Conservation (phyloP, 1,140 invertebrate genomes). For the Zaprionus inermis region DNA sequence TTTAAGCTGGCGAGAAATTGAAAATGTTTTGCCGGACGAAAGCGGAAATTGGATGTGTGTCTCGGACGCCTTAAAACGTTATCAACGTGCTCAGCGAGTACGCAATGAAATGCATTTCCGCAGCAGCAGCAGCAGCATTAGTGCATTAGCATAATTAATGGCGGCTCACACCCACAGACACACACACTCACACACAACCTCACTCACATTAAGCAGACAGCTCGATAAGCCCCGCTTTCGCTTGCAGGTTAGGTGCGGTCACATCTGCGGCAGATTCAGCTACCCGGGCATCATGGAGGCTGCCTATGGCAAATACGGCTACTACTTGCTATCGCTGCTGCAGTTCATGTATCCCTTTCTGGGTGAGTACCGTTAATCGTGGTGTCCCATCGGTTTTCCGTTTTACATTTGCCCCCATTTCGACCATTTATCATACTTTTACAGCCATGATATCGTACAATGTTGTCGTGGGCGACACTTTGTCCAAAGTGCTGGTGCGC, state of each 20-base stretch:
- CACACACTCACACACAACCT: conserved; percentile 6
- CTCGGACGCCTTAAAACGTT: conserved; percentile 16
- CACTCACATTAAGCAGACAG: background rate
- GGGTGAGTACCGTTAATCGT: conserved; percentile 86
- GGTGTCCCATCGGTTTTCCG: conserved; percentile 17
- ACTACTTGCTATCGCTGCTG: conserved; percentile 90
- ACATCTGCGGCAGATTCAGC: conserved; percentile 91
- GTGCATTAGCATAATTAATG: conserved; percentile 43
- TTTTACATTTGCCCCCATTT: background rate
- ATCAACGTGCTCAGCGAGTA: background rate
- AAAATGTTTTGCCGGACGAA: conserved; percentile 30
- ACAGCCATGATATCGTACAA: conserved; percentile 96
- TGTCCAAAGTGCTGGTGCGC: conserved; percentile 92
- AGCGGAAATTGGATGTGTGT: conserved; percentile 51
- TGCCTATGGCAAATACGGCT: conserved; percentile 92
- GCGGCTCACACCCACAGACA: background rate
- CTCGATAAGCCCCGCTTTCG: conserved; percentile 37
- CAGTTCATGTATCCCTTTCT: conserved; percentile 95
- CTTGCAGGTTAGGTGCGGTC: conserved; percentile 87
- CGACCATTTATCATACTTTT: conserved; percentile 24
- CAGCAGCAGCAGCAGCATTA: conserved; percentile 12
- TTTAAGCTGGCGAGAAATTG: conserved; percentile 32
- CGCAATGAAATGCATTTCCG: conserved; percentile 26
- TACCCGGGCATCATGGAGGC: conserved; percentile 94
- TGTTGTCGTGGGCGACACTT: conserved; percentile 94